Conservation (phyloP, 2,113 vertebrate species). For the Chaetura pelagica region DNA sequence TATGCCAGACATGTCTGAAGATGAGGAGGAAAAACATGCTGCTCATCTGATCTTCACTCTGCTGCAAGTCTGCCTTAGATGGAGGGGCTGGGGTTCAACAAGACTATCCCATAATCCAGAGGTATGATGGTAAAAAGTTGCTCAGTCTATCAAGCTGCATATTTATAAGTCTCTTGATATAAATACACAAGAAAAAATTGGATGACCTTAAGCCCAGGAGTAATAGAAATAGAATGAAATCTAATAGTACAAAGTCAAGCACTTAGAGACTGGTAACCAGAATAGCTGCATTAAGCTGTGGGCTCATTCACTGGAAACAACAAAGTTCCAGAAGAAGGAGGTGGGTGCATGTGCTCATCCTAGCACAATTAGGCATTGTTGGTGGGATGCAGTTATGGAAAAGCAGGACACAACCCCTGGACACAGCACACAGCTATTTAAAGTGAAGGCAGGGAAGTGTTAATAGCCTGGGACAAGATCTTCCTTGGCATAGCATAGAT, state of each 20-base stretch:
- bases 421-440: background rate
- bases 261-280: background rate
- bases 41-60: background rate
- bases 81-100: background rate
- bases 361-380: background rate
- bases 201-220: background rate
- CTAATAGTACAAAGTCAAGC: background rate
- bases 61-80: background rate
- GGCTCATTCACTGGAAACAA: background rate
- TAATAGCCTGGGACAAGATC: background rate
- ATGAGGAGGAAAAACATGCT: background rate
- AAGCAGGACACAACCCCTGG: background rate
- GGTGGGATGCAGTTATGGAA: background rate
- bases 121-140: background rate
- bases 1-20: background rate
- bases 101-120: background rate
- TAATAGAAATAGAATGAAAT: slow-evolving; percentile 40
- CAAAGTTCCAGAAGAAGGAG: background rate
- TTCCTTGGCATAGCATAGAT: background rate
- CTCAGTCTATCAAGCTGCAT: background rate
- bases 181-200: background rate
- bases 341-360: background rate
- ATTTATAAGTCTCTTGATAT: background rate
- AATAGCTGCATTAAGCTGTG: slow-evolving; percentile 3
- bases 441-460: background rate